Percentiles rank a stretch among this genome's conserved stretches.
phyloP scores from a whole-genome alignment of 2,888 invertebrate species.

The Drosophila merina region DNA sequence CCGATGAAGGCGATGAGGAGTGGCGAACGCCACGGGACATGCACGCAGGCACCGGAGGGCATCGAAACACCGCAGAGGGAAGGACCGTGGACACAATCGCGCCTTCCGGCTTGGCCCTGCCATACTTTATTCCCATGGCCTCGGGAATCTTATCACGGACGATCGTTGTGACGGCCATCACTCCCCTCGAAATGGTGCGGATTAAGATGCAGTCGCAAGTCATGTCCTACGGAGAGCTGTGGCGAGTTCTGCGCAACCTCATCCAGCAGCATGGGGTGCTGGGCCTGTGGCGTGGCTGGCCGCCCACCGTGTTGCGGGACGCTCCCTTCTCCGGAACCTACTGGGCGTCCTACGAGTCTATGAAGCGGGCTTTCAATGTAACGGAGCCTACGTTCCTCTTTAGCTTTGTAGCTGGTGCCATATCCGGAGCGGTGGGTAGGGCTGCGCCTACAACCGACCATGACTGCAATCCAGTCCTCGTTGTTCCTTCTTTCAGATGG shows the following conservation, averaged over 20 bases:
- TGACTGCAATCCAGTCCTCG: not conserved
- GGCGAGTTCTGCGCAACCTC: conserved; percentile 86
- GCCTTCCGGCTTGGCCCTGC: conserved; percentile 15
- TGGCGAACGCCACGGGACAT: not conserved
- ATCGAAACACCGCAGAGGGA: conserved; percentile 2
- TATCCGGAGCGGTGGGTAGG: conserved; percentile 59
- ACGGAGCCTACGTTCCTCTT: conserved; percentile 59
- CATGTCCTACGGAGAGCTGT: conserved; percentile 87
- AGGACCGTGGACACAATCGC: not conserved
- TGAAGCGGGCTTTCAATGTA: conserved; percentile 86
- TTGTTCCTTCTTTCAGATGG: conserved; percentile 40
- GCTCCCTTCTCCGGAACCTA: conserved; percentile 88
- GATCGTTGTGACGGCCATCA: conserved; percentile 92
- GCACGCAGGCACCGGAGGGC: not conserved
- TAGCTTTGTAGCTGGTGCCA: conserved; percentile 63
- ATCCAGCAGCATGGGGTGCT: conserved; percentile 88
- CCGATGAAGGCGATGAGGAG: not conserved
- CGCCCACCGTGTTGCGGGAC: conserved; percentile 69
- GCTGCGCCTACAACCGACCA: not conserved
- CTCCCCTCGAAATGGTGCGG: conserved; percentile 96
- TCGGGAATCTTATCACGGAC: conserved; percentile 93
- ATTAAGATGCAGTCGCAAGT: conserved; percentile 98
- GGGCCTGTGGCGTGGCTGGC: conserved; percentile 91
- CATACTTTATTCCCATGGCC: conserved; percentile 86
- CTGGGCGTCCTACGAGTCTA: conserved; percentile 93